Evolutionary conservation across 2,797 vertebrate genomes (phyloP).

Genomic region (Jordanella pulchra): DNA sequence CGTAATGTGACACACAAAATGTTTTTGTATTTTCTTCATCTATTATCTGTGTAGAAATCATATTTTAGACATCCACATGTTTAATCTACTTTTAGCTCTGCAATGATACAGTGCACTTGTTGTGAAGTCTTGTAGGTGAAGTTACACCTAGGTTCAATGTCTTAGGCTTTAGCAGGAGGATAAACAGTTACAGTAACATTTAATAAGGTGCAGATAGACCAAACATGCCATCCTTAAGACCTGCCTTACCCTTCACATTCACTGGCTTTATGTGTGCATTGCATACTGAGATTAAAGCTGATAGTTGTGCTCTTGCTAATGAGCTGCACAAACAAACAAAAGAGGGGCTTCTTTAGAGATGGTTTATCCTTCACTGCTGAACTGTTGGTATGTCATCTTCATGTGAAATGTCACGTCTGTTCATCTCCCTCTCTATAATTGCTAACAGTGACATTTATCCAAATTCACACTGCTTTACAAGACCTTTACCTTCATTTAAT

Average conservation of each 20-base stretch:
- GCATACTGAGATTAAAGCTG: conserved; percentile 8
- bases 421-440: conserved; percentile 54
- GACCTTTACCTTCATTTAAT: conserved; percentile 57
- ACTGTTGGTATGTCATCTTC: conserved; percentile 19
- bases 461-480: conserved; percentile 52
- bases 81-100: background rate
- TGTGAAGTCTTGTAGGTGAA: background rate
- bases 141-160: conserved; percentile 33
- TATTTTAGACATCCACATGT: background rate
- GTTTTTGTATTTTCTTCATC: conserved; percentile 23
- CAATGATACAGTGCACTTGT: background rate
- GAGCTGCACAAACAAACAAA: conserved; percentile 39
- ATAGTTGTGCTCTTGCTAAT: conserved; percentile 16
- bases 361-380: background rate
- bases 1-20: background rate
- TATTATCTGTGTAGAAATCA: background rate
- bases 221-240: conserved; percentile 37
- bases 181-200: conserved; percentile 40
- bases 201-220: conserved; percentile 49
- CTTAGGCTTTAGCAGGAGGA: conserved; percentile 35
- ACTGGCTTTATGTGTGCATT: background rate
- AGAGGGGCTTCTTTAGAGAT: conserved; percentile 6
- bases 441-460: conserved; percentile 59
- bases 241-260: conserved; percentile 10
- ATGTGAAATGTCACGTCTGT: conserved; percentile 58